Evolutionary conservation across 2,888 invertebrate genomes (phyloP).

Genomic region (Azorinus chamasolen): DNA sequence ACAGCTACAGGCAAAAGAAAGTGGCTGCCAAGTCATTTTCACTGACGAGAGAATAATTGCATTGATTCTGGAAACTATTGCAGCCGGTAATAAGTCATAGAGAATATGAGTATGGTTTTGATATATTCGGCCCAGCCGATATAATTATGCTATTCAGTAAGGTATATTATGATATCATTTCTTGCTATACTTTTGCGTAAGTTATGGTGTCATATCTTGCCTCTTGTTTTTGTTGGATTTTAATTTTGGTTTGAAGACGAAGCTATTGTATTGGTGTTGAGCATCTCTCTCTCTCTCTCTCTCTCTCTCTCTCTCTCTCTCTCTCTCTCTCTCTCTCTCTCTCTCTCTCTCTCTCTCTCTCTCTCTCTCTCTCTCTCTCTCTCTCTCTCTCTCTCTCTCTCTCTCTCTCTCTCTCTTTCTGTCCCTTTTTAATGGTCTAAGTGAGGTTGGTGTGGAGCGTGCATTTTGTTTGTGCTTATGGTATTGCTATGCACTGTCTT

Average conservation of each 20-base stretch:
- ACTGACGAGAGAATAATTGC: slow-evolving; percentile 13
- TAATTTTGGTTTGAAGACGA: too few relatives aligned
- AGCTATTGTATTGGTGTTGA: too few relatives aligned
- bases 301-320: slow-evolving; percentile 28
- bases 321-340: slow-evolving; percentile 28
- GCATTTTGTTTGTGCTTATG: too few relatives aligned
- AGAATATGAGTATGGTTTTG: too few relatives aligned
- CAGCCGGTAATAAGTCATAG: slow-evolving; percentile 27
- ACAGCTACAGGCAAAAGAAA: not conserved
- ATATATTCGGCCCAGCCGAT: too few relatives aligned
- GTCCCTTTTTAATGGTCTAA: slow-evolving; percentile 3
- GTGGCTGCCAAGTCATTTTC: slow-evolving; percentile 5
- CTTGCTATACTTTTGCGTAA: too few relatives aligned
- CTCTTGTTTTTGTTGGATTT: too few relatives aligned
- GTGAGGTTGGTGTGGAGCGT: too few relatives aligned
- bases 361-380: slow-evolving; percentile 31
- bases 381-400: slow-evolving; percentile 29
- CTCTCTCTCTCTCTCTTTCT: slow-evolving; percentile 23
- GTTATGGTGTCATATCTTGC: too few relatives aligned
- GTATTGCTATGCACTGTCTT: too few relatives aligned
- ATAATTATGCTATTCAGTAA: too few relatives aligned
- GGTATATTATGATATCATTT: too few relatives aligned
- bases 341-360: slow-evolving; percentile 25
- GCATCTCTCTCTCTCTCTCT: slow-evolving; percentile 23
- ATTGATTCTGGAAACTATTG: slow-evolving; percentile 8